Base-by-base conservation (phyloP, 30 jellyfish, hydroid and myxozoan genomes). In the Sanderia malayensis region DNA sequence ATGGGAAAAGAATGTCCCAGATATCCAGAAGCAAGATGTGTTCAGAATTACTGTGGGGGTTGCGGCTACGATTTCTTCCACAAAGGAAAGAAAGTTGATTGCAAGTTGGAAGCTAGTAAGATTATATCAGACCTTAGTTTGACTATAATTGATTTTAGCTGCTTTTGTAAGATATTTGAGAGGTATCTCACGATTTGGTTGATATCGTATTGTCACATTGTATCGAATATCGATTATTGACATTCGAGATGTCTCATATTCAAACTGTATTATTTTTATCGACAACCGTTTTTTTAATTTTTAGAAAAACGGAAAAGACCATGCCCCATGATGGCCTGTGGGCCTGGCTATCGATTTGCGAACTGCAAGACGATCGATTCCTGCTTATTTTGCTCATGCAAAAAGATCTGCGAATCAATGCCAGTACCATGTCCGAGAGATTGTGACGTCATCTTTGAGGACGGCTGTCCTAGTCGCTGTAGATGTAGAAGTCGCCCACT, bases 21-120 rank as follows among this genome's bases (percentile, higher is more conserved):
- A 2, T 9, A 49, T 49, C 64, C 64, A 4, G 23, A 15, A 4
- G 64, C 64, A 8, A 49, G 24, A 19, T 49, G 64, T 24, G 64
- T 49, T 11, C 64, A 49, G 64, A 49, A 49, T 49, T 49, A 49
- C 27, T 49, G 64, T 49, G 64, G 64, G 3, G 25, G 24, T 2
- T 49, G 64, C 24, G 64, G 64, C 23, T 49, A 49, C 27, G 64
- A 49, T 24, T 49, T 49, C 24, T 49, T 4, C 27, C 4, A 9
- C 6, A 24, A 19, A 2, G 64, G 64, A 19, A 19, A 49, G 64
- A 49, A 49, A 49, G 64, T 49, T 4, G 11, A 8, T 4, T 49
- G 64, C 64, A 19, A 8, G 55, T 8, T 6, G 15, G 15, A 41
- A 15, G 55, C 11, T 41, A 41, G 55, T 41, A 41, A 41, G 15